phyloP scores from a whole-genome alignment of 2,888 invertebrate species.

The Tortricodes alternella region DNA sequence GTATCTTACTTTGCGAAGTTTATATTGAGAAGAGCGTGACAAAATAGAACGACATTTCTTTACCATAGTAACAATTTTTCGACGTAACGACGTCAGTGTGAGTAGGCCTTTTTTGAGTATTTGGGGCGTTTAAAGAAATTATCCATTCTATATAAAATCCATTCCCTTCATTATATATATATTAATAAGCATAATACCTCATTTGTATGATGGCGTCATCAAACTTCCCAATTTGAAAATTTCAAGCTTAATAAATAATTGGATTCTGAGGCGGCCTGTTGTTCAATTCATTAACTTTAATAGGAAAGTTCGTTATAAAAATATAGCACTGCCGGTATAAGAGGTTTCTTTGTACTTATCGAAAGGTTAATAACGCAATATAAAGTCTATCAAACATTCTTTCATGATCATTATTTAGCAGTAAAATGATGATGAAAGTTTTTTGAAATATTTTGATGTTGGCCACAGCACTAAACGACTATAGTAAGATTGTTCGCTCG shows the following conservation, averaged over 20 bases:
- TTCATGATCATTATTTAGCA: too few relatives aligned
- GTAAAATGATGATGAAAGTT: slow-evolving; percentile 8
- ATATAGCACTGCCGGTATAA: slow-evolving; percentile 7
- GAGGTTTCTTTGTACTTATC: not conserved
- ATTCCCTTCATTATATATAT: not conserved
- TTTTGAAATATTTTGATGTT: not conserved
- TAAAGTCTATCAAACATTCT: too few relatives aligned
- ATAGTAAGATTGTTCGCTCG: not conserved
- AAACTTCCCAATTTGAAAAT: not conserved
- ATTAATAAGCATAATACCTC: not conserved
- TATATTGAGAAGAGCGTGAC: too few relatives aligned
- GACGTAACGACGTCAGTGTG: too few relatives aligned
- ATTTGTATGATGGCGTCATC: not conserved
- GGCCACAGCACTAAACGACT: not conserved
- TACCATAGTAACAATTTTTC: too few relatives aligned
- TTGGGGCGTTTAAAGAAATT: too few relatives aligned
- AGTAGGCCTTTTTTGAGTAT: too few relatives aligned
- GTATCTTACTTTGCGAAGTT: too few relatives aligned
- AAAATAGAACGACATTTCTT: too few relatives aligned
- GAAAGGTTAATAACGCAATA: slow-evolving; percentile 7
- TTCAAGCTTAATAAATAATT: slow-evolving; percentile 1
- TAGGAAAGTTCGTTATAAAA: not conserved
- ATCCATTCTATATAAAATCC: too few relatives aligned
- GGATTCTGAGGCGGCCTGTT: slow-evolving; percentile 4
- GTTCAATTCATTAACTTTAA: not conserved